Percentiles rank a stretch among this genome's conserved stretches.
These are phyloP conservation scores for Noctua janthe DNA, from an alignment of 2,888 invertebrate species.

Conservation along the genomic window DNA sequence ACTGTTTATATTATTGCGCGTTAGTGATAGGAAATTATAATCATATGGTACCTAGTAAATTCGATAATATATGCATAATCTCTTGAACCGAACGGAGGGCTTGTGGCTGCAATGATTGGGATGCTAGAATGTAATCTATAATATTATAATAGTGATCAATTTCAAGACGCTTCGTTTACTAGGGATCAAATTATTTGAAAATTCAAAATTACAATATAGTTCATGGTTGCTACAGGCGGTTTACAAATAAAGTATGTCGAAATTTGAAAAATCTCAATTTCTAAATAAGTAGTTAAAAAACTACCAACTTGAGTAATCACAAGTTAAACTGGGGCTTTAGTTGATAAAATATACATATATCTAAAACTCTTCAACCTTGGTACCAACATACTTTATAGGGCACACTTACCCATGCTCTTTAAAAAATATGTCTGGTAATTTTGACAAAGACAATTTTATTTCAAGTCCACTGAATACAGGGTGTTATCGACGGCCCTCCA, in stretches of 20 bases:
- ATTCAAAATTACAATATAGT: not conserved
- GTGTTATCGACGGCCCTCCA: no score
- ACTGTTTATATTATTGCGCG: constrained; percentile 37
- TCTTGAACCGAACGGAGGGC: constrained; percentile 17
- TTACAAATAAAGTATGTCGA: not conserved
- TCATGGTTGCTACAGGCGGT: not conserved
- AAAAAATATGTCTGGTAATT: not conserved
- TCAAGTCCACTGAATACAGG: not conserved
- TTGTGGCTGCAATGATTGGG: not conserved
- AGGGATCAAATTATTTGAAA: not conserved
- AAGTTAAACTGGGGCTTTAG: not conserved
- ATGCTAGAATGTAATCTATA: not conserved
- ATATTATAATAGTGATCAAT: not conserved
- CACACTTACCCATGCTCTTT: not conserved
- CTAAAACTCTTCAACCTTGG: not conserved
- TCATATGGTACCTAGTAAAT: constrained; percentile 11
- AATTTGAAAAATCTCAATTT: not conserved
- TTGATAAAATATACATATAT: not conserved
- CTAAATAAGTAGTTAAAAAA: not conserved
- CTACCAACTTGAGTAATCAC: not conserved
- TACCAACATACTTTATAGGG: not conserved
- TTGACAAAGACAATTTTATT: not conserved
- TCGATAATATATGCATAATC: constrained; percentile 39
- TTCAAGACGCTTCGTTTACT: not conserved
- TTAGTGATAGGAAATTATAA: constrained; percentile 20